Evolutionary conservation across 2,113 vertebrate species (phyloP).

Genomic region (Axis porcinus): DNA sequence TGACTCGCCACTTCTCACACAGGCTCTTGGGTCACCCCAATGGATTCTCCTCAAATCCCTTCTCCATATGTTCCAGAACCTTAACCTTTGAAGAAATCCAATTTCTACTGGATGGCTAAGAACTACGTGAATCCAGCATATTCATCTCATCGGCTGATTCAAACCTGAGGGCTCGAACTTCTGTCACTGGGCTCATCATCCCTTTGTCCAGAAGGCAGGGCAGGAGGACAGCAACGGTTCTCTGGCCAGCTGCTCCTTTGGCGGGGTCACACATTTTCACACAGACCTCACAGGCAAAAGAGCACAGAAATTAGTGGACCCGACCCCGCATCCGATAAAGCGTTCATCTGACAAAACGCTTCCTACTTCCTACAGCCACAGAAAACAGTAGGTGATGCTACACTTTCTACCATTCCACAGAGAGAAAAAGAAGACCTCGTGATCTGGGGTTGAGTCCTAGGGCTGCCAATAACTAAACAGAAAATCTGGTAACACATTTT

Average conservation of each 20-base stretch:
- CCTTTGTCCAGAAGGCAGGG: conserved; percentile 97
- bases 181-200: conserved; percentile 93
- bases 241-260: conserved; percentile 91
- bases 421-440: neutral
- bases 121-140: neutral
- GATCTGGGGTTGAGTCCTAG: neutral
- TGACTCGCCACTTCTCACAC: neutral
- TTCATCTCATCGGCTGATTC: conserved; percentile 22
- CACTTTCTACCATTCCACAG: neutral
- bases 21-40: neutral
- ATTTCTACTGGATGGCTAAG: neutral
- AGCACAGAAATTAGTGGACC: conserved; percentile 29
- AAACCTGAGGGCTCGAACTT: conserved; percentile 96
- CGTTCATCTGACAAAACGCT: conserved; percentile 21
- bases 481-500: neutral
- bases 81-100: neutral
- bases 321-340: neutral
- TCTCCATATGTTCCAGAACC: neutral
- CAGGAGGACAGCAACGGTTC: conserved; percentile 88
- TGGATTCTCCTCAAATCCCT: neutral
- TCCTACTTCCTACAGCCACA: neutral
- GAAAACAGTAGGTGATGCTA: neutral
- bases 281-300: conserved; percentile 86
- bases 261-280: conserved; percentile 95
- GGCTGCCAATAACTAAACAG: neutral